Conservation (phyloP, 2,888 invertebrate species). For the Lymantria monacha region DNA sequence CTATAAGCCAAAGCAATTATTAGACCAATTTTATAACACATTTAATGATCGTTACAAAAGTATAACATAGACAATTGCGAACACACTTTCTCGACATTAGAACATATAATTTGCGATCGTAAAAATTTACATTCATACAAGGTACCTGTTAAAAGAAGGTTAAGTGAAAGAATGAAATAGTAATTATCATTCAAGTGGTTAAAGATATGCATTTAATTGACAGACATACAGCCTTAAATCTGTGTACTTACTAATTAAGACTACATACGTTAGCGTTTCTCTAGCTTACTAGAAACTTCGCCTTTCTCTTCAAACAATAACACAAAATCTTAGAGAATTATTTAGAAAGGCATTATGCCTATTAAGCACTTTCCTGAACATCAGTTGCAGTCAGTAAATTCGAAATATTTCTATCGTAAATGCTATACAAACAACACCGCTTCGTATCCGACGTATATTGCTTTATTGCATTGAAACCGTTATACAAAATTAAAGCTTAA, state of each 20-base stretch:
- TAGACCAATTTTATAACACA: constrained; percentile 13
- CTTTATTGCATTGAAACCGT: constrained; percentile 12
- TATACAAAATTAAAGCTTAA: constrained; percentile 27
- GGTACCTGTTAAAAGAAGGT: neutral
- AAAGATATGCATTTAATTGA: constrained; percentile 28
- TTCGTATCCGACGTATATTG: constrained; percentile 11
- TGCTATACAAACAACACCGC: constrained; percentile 5
- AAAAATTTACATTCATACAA: constrained; percentile 4
- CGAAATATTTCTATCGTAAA: constrained; percentile 16
- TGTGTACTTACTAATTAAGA: constrained; percentile 43
- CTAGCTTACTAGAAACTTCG: constrained; percentile 34
- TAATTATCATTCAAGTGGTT: constrained; percentile 25
- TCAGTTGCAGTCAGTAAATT: constrained; percentile 31
- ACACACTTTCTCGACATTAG: constrained; percentile 16
- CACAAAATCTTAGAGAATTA: constrained; percentile 37
- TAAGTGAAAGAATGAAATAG: neutral
- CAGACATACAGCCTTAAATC: constrained; percentile 33
- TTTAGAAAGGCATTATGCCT: constrained; percentile 52
- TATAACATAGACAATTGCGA: neutral
- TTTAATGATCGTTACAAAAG: constrained; percentile 14
- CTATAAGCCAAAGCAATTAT: constrained; percentile 20
- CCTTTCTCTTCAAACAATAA: constrained; percentile 67
- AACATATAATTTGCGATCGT: constrained; percentile 17
- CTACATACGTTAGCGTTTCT: constrained; percentile 38
- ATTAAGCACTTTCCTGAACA: constrained; percentile 34